Conservation (phyloP, 2,888 invertebrate species). For the Dendrolimus houi region DNA sequence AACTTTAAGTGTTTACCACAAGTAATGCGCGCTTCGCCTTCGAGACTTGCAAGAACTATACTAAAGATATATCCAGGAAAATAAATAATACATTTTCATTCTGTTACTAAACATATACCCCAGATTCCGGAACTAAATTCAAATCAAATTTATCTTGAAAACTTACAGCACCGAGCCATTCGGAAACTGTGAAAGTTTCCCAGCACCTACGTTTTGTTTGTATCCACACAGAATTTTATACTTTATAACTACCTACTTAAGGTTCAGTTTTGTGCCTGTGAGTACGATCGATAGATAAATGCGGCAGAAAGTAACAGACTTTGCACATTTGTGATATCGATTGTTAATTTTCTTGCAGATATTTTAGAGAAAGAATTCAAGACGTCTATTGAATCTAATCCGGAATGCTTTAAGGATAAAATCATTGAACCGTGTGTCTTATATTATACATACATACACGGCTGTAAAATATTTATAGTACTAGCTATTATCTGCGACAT, state of each 20-base stretch:
- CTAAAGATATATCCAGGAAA: too few species aligned
- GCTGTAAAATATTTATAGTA: too few species aligned
- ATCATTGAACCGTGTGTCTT: too few species aligned
- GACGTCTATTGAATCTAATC: too few species aligned
- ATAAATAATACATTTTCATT: too few species aligned
- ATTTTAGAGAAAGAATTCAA: not conserved
- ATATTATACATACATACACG: too few species aligned
- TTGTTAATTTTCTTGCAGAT: not conserved
- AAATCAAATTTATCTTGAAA: slow-evolving; percentile 1
- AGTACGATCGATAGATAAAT: not conserved
- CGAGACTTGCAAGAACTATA: too few species aligned
- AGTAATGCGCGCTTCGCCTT: too few species aligned
- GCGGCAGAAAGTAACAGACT: not conserved
- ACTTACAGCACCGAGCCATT: not conserved
- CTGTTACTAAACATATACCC: too few species aligned
- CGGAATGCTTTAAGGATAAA: too few species aligned
- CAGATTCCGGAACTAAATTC: not conserved
- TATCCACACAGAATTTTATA: not conserved
- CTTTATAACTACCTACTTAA: not conserved
- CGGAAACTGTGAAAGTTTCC: slow-evolving; percentile 1
- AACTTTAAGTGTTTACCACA: too few species aligned
- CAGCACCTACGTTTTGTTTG: not conserved
- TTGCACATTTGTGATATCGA: not conserved
- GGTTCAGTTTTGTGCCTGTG: not conserved
- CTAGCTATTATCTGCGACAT: too few species aligned